Base-by-base conservation (phyloP, 2,888 invertebrate genomes). In the Strigamia maritima region DNA sequence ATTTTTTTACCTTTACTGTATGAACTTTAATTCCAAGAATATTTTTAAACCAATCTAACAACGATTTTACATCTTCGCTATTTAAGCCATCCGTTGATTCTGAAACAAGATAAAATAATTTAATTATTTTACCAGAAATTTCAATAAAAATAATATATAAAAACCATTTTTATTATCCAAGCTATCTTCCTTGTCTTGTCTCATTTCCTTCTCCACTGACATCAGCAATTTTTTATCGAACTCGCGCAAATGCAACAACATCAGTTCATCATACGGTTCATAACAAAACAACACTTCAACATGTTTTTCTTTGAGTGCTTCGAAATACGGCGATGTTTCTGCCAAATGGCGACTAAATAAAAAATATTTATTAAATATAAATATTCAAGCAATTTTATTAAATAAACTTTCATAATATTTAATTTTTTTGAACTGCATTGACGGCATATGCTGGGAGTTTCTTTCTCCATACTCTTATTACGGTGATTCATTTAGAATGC, bases 231-330 rank as follows among this genome's bases (percentile, higher is more conserved):
- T 89, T 75, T 91, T 90, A 81, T 91, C 91, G 85, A 93, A 98
- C 84, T 93, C 91, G 81, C 91, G 91, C 79, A 98, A 87, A 84
- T 97, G 96, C 90, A 96, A 91, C 24, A 98, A 87, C 2, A 97
- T 95, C 78, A 98, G 88, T 86, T 98, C 98, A 86, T 99, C 98
- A 83, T 97, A 97, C n/a, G 94, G 92, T 85, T 98, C 98, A 84
- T 94, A 97, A 84, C 97, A 95, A 87, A 97, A 98, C 16, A 98
- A 86, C 0, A 98, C 97, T 87, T 98, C 96, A 6, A 93, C 90
- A 82, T 94, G 91, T 77, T 92, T 92, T 84, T 93, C 92, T 85
- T 94, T 94, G 19, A 98, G 88, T 14, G 94, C 93, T 87, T 98
- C 98, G 84, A 92, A 95, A 86, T 98, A 98, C 0, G 98, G 98